Base-by-base conservation (phyloP, 2,113 vertebrate species). In the Ellobius talpinus region DNA sequence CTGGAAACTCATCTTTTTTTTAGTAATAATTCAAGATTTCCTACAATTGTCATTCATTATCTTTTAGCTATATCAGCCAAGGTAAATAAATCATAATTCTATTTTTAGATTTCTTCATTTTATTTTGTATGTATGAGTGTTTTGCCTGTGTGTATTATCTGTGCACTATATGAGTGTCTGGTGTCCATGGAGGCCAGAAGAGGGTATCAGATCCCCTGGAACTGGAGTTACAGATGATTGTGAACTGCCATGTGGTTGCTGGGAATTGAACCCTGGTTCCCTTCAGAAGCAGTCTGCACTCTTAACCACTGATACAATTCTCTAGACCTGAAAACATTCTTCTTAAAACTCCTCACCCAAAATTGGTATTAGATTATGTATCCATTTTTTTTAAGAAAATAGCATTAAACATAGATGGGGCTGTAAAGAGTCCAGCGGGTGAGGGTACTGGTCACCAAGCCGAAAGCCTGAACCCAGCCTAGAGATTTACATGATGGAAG, bases 1-100 rank as follows among this genome's bases (percentile, higher is more conserved):
- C 85, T 96, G 29, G 79, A 47, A 93, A 74, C n/a, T 89, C 21
- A 29, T 52, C 77, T 70, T 92, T 74, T 92, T 33, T 36, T 36
- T 31, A 33, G 3, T 12, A 86, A 66, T 24, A 73, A 47, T 72
- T 90, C 19, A 76, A 29, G 24, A 66, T 89, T 94, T 93, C 72
- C 6, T 85, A 66, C 7, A 45, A 73, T 55, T 52, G 19, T 39
- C 87, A 31, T 79, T 87, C 55, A 82, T 74, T 70, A 36, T 36
- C 74, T 91, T 73, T 17, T 87, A 77, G 73, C 31, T 58, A 6
- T 36, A 23, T 68, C 31, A 63, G 52, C 7, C 36, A 86, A 92
- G n/a, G 31, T 86, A 84, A 70, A 70, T 70, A 70, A 8, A n/a
- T n/a, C 68, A 19, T 19, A 72, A 39, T 5, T 12, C 12, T 74